These are phyloP conservation scores for Peromyscus eremicus DNA, from an alignment of 2,797 vertebrate genomes.

Conservation along the genomic window DNA sequence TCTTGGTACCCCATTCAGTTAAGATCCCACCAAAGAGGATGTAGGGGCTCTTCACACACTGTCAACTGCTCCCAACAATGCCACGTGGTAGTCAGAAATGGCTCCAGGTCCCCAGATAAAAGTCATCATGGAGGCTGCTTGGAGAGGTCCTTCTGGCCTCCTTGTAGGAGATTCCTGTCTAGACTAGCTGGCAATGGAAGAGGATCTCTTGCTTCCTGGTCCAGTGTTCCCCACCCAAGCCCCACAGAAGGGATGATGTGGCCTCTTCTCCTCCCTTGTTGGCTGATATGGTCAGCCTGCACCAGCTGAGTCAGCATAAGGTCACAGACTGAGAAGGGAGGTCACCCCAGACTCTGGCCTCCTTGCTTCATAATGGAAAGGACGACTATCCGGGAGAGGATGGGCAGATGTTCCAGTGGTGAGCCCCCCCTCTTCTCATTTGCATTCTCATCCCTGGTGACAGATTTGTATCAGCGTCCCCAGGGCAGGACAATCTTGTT, in stretches of 20 bases:
- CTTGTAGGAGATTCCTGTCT: accelerated
- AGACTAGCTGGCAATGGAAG: neutral
- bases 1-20: neutral
- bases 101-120: neutral
- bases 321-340: neutral
- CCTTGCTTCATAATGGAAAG: neutral
- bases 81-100: neutral
- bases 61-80: neutral
- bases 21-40: neutral
- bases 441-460: constrained; percentile 39
- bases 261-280: neutral
- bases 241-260: neutral
- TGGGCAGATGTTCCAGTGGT: neutral
- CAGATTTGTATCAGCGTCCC: constrained; percentile 74
- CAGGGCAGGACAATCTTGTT: constrained; percentile 79
- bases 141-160: neutral
- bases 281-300: neutral
- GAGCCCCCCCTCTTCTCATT: constrained; percentile 49
- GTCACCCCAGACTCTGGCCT: neutral
- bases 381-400: neutral
- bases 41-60: too few relatives aligned
- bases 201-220: neutral
- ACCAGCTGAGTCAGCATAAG: neutral
- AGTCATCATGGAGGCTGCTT: neutral
- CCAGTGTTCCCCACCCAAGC: neutral